These are phyloP conservation scores for Nannobrachium achirus DNA, from an alignment of 2,113 vertebrate genomes.

Conservation along the genomic window DNA sequence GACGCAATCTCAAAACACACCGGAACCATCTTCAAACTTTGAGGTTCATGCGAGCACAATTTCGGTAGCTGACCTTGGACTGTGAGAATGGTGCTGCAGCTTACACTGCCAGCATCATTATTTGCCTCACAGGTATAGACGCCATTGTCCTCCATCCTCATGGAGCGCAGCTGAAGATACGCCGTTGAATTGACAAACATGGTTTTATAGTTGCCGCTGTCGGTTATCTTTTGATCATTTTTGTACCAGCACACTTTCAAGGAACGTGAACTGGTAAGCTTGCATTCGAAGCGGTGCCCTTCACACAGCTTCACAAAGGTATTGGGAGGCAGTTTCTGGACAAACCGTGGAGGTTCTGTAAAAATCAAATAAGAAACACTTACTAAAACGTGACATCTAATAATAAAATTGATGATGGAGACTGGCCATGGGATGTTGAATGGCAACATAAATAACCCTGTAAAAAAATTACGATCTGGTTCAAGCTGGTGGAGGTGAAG, in stretches of 20 bases:
- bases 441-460: constrained; percentile 27
- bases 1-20: background rate
- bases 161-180: constrained; percentile 84
- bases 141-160: constrained; percentile 84
- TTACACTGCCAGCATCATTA: constrained; percentile 92
- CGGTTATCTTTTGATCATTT: constrained; percentile 86
- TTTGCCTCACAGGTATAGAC: constrained; percentile 93
- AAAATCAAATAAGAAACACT: constrained; percentile 71
- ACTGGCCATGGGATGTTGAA: constrained; percentile 14
- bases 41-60: constrained; percentile 32
- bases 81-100: constrained; percentile 88
- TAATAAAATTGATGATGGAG: constrained; percentile 42
- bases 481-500: constrained; percentile 4
- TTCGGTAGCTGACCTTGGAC: constrained; percentile 89
- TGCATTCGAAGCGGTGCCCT: constrained; percentile 87
- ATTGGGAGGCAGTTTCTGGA: constrained; percentile 87
- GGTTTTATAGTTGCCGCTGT: constrained; percentile 84
- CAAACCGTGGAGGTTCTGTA: constrained; percentile 93
- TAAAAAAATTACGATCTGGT: constrained; percentile 8
- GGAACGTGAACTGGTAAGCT: constrained; percentile 84
- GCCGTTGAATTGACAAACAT: constrained; percentile 86
- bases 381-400: constrained; percentile 20
- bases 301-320: constrained; percentile 89
- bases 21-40: constrained; percentile 4
- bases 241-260: constrained; percentile 91